phyloP scores from a whole-genome alignment of 2,888 invertebrate species.

The Eristalis intricaria region DNA sequence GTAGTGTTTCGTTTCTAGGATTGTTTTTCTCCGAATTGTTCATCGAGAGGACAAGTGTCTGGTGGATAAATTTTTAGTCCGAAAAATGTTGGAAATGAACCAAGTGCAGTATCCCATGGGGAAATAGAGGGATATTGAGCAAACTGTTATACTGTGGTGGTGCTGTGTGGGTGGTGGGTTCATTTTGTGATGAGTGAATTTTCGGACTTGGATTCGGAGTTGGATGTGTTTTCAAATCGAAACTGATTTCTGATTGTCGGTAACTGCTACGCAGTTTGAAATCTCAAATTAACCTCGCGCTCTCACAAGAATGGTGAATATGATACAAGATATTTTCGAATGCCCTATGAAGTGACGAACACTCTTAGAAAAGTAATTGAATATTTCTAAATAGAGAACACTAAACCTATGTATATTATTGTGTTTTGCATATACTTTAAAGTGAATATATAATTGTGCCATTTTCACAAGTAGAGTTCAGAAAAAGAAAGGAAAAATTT shows the following conservation, averaged over 20 bases:
- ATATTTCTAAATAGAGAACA: too few relatives aligned
- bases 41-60: slow-evolving; percentile 1
- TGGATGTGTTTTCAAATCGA: neutral
- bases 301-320: too few relatives aligned
- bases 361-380: too few relatives aligned
- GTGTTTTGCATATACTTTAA: too few relatives aligned
- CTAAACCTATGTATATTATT: too few relatives aligned
- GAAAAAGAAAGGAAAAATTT: too few relatives aligned
- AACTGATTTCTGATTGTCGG: neutral
- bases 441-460: too few relatives aligned
- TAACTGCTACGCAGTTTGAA: neutral
- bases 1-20: slow-evolving; percentile 15
- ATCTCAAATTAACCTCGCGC: too few relatives aligned
- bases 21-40: slow-evolving; percentile 35
- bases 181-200: slow-evolving; percentile 33
- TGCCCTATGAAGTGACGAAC: too few relatives aligned
- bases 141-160: slow-evolving; percentile 57
- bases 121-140: slow-evolving; percentile 61
- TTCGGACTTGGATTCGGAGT: slow-evolving; percentile 52
- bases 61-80: slow-evolving; percentile 22
- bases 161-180: slow-evolving; percentile 33
- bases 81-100: slow-evolving; percentile 52
- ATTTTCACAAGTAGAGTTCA: too few relatives aligned
- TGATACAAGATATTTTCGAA: too few relatives aligned
- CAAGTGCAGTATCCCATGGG: slow-evolving; percentile 51